Evolutionary conservation across 2,113 vertebrate species (phyloP), one percentile per base, ranked within the genome.

Genomic region (Grallaria varia): DNA sequence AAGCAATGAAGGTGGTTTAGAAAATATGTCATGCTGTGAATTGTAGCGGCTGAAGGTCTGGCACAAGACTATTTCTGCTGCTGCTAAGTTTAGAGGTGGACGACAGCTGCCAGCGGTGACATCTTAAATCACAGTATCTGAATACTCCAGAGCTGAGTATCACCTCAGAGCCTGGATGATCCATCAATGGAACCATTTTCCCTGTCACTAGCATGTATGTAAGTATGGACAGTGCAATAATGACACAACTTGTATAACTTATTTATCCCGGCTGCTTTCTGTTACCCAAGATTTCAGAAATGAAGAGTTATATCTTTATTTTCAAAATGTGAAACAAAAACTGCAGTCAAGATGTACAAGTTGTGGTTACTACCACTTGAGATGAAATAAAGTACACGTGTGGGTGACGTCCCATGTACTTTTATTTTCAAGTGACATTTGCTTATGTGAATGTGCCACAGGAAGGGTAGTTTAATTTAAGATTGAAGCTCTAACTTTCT

Each of bases 11-110:
- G 96, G 90, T 95, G 68, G 67, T 97, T 93, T 88, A 83, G 58
- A 84, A 93, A 95, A 79, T 83, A 95, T 92, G 90, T 90, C 67
- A 73, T 86, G 72, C 92, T 88, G 40, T 58, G 75, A 93, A 83
- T 33, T 79, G 75, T 71, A 94, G 92, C 4, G 74, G 90, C 92
- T 85, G 82, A 90, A 85, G 90, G 66, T 88, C 95, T 96, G 79
- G 90, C 40, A 66, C 37, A 72, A 87, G 63, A 91, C 93, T 96
- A 87, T 96, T 90, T 44, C 74, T 91, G 74, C 62, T 91, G 82
- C 44, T 95, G 67, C 90, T 95, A 97, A 85, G 78, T 94, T 96
- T 95, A 95, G 95, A 92, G 85, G 62, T 93, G 78, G 82, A 45
- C 77, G 85, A 93, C 96, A 96, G 92, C 90, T 97, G 95, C 75